These are phyloP conservation scores for Wiebesia pumilae DNA, from an alignment of 1,140 invertebrate species.

Conservation along the genomic window DNA sequence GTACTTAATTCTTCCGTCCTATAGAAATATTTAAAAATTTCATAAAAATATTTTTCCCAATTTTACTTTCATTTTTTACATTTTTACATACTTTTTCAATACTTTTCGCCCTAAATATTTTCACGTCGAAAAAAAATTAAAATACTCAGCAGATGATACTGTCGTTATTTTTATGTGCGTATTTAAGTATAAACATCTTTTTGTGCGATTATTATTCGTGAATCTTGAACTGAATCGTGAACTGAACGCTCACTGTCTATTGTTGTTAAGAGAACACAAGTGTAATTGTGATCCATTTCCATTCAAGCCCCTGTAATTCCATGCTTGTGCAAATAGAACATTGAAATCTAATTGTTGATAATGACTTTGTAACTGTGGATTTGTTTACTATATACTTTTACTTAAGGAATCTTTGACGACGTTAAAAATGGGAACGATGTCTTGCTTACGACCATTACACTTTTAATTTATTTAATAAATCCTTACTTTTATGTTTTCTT, in stretches of 20 bases:
- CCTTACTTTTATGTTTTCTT: not conserved
- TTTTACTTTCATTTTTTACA: too few species aligned
- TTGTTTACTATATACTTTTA: not conserved
- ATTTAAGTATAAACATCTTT: too few species aligned
- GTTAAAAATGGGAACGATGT: not conserved
- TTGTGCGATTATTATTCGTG: too few species aligned
- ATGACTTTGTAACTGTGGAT: not conserved
- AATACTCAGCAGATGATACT: too few species aligned
- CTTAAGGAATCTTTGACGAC: not conserved
- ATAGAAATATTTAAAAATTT: too few species aligned
- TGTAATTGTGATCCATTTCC: not conserved
- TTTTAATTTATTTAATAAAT: not conserved
- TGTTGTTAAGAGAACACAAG: not conserved
- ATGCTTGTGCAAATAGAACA: not conserved
- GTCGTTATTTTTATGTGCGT: too few species aligned
- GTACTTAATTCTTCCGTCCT: too few species aligned
- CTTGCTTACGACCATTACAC: not conserved
- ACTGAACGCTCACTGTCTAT: not conserved
- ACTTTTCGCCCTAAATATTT: too few species aligned
- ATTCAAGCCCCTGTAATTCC: not conserved
- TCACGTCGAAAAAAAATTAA: too few species aligned
- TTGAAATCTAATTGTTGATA: not conserved
- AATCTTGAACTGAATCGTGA: too few species aligned
- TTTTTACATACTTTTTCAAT: too few species aligned
- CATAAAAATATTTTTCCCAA: too few species aligned